Evolutionary conservation across 2,888 invertebrate species (phyloP), one percentile per base, ranked within the genome.

Genomic region (Cryptops parisi): DNA sequence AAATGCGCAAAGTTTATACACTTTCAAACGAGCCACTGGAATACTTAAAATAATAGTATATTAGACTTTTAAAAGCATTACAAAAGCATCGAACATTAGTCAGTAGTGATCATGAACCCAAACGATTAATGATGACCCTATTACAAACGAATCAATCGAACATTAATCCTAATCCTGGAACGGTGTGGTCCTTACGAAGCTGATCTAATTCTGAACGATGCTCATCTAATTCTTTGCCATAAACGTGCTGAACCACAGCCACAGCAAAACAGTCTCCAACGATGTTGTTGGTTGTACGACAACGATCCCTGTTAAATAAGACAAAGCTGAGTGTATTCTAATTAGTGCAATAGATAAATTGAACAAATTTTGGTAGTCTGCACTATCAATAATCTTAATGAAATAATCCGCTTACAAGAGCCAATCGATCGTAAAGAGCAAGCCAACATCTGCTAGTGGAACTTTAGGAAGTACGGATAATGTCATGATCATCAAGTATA

Each of bases 351-450:
- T n/a, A 33, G 9, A 33, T 9, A 33, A 33, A 33, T 12, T n/a
- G n/a, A n/a, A n/a, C n/a, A n/a, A n/a, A n/a, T n/a, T n/a, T n/a
- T n/a, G n/a, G n/a, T n/a, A n/a, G n/a, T n/a, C n/a, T n/a, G n/a
- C n/a, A n/a, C n/a, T n/a, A n/a, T n/a, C n/a, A n/a, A n/a, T n/a
- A n/a, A n/a, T n/a, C n/a, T n/a, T n/a, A n/a, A n/a, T n/a, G n/a
- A n/a, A n/a, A n/a, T n/a, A n/a, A n/a, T n/a, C n/a, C n/a, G n/a
- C 84, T 80, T 68, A 89, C 88, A 88, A 84, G 62, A 89, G 81
- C 89, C 89, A 89, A 65, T 89, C 89, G 47, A 89, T 80, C 52
- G 88, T 85, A 64, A 88, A 86, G 6, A 89, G 72, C 6, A 88
- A 68, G 0, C 84, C 84, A 1, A 88, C 84, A 65, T 88, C 85